Base-by-base conservation (phyloP, 2,888 invertebrate species). In the Acrobasis suavella region DNA sequence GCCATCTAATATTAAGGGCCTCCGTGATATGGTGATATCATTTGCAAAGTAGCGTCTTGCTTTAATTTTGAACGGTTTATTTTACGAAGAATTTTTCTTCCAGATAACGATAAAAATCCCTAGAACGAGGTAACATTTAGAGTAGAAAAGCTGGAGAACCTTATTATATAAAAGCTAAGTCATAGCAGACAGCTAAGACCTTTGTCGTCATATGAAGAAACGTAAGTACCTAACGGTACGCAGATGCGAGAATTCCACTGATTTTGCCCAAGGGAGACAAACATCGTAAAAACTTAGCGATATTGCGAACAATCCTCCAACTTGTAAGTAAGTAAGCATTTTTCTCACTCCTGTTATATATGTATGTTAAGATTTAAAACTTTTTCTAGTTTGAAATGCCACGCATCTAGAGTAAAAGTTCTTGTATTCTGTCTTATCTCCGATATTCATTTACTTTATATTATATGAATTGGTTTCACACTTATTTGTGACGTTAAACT, bases 221-320 rank as follows among this genome's bases (percentile, higher is more conserved):
- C 77, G 82, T 77, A 79, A 81, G 75, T 73, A 77, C 78, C 81
- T 74, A 78, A 83, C 74, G 77, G 78, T 78, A 83, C 83, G 80
- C 86, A 87, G 85, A 87, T 85, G 86, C 78, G 84, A 78, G 79
- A 78, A 78, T 82, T 76, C 77, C 75, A 76, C 81, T 79, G 86
- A 84, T 83, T 81, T 80, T 67, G 74, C 81, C 80, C 77, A 68
- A 75, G 81, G 78, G 81, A 82, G 80, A 82, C 58, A 58, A 37
- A 50, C 50, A 55, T 55, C 78, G 85, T 83, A 87, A 85, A 87
- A 87, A 88, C 80, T 86, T 82, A 81, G 76, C 78, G 82, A 83
- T 80, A 82, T 82, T 81, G 78, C 81, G 74, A 81, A 82, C 82
- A 84, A 83, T 83, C 83, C 82, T 73, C 76, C 71, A 83, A 82